These are phyloP conservation scores for Lepeophtheirus nordmannii DNA, from an alignment of 2,888 invertebrate species.

Conservation along the genomic window DNA sequence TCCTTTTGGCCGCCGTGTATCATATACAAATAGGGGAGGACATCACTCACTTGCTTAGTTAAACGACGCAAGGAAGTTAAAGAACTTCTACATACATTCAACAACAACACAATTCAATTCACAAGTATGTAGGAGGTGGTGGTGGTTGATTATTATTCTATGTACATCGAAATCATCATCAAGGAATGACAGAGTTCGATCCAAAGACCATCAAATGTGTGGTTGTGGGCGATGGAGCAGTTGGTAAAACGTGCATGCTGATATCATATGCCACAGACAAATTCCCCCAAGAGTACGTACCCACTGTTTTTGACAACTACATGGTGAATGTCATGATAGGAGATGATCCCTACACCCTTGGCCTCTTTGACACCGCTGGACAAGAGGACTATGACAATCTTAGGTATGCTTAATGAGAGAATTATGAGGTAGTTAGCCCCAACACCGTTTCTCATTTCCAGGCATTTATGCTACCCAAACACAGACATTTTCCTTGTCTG, in stretches of 20 bases:
- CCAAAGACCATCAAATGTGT: slow-evolving; percentile 14
- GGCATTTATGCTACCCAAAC: slow-evolving; percentile 63
- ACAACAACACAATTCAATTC: too few relatives aligned
- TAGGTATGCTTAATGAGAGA: neutral
- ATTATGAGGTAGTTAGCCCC: neutral
- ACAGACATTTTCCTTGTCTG: slow-evolving; percentile 84
- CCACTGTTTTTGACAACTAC: slow-evolving; percentile 21
- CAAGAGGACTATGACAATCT: slow-evolving; percentile 20
- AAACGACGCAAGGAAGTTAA: too few relatives aligned
- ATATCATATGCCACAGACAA: slow-evolving; percentile 12
- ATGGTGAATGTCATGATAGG: neutral
- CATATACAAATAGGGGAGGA: too few relatives aligned
- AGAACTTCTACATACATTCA: too few relatives aligned
- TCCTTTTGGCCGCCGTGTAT: too few relatives aligned
- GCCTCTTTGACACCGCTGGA: slow-evolving; percentile 14
- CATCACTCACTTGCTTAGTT: too few relatives aligned
- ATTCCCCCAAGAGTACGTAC: slow-evolving; percentile 15
- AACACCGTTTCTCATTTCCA: neutral
- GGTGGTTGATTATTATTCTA: too few relatives aligned
- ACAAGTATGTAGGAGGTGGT: too few relatives aligned
- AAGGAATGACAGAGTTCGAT: slow-evolving; percentile 7
- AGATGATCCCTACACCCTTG: neutral
- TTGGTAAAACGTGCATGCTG: slow-evolving; percentile 22
- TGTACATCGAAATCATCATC: too few relatives aligned
- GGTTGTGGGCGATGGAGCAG: slow-evolving; percentile 15